These are phyloP conservation scores for Latrodectus geometricus DNA, from an alignment of 1,140 invertebrate species.

Conservation along the genomic window DNA sequence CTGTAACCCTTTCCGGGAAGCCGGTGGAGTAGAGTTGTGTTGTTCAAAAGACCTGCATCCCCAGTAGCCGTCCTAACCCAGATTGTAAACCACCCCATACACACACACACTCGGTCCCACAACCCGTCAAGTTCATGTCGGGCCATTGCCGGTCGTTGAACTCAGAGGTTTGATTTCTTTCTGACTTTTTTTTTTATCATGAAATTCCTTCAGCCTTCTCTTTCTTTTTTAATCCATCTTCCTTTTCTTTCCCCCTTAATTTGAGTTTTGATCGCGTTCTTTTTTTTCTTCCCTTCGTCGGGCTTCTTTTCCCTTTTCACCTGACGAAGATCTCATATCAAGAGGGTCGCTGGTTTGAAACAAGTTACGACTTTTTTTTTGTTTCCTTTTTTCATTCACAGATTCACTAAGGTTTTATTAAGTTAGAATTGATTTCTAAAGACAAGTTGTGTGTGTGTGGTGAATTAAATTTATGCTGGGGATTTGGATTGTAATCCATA, in stretches of 20 bases:
- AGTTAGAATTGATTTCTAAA: no score
- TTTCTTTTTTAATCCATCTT: conserved; percentile 2
- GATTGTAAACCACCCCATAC: conserved; percentile 2
- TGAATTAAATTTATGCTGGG: no score
- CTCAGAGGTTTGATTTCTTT: conserved; percentile 10
- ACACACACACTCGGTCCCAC: conserved; percentile 5
- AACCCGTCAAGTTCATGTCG: conserved; percentile 43
- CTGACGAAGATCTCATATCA: neutral
- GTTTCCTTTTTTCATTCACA: no score
- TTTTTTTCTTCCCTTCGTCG: neutral
- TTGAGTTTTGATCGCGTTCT: neutral
- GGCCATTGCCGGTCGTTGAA: conserved; percentile 50
- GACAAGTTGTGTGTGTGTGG: no score
- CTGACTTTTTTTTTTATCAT: neutral
- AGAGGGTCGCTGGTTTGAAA: no score
- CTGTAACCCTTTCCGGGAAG: conserved; percentile 49
- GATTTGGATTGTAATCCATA: no score
- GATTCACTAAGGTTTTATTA: no score
- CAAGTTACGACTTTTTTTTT: no score
- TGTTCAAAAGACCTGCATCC: conserved; percentile 36
- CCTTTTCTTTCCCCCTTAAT: neutral
- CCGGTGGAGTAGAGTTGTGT: neutral
- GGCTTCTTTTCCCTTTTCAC: neutral
- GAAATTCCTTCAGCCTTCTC: conserved; percentile 20
- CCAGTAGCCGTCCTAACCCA: conserved; percentile 50